phyloP scores from a whole-genome alignment of 2,797 vertebrate genomes.

The Megaceryle alcyon region DNA sequence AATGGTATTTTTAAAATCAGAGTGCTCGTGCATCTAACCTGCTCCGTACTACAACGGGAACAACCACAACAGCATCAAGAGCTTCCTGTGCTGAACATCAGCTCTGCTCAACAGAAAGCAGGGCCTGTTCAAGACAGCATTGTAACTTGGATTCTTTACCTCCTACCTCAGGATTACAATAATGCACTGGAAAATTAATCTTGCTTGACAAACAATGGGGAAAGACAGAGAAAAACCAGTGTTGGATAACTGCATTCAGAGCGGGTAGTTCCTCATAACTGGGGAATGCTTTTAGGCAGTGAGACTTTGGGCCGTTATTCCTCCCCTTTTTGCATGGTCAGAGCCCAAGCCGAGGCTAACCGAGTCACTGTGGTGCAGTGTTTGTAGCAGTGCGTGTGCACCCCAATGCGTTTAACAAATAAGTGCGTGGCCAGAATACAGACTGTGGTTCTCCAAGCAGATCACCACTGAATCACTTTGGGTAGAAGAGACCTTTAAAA shows the following conservation, averaged over 20 bases:
- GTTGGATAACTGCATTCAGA: background rate
- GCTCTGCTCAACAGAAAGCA: background rate
- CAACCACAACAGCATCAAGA: background rate
- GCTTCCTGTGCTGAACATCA: background rate
- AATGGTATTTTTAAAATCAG: background rate
- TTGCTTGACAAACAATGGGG: background rate
- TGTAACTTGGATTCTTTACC: background rate
- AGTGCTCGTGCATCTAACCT: background rate
- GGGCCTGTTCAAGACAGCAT: background rate
- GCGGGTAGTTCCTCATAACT: accelerated
- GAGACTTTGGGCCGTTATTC: background rate
- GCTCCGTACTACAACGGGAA: background rate
- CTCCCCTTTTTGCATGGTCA: background rate
- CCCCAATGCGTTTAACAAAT: background rate
- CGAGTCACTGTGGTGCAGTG: background rate
- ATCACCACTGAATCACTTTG: background rate
- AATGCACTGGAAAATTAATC: background rate
- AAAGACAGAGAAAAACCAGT: background rate
- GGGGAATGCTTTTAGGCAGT: background rate
- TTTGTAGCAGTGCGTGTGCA: accelerated
- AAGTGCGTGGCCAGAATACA: background rate
- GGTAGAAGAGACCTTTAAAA: background rate
- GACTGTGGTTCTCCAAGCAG: background rate
- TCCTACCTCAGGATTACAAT: background rate
- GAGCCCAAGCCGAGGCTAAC: background rate